Conservation (phyloP, 92 coral and sea anemone genomes). For the Zoanthus sociatus region DNA sequence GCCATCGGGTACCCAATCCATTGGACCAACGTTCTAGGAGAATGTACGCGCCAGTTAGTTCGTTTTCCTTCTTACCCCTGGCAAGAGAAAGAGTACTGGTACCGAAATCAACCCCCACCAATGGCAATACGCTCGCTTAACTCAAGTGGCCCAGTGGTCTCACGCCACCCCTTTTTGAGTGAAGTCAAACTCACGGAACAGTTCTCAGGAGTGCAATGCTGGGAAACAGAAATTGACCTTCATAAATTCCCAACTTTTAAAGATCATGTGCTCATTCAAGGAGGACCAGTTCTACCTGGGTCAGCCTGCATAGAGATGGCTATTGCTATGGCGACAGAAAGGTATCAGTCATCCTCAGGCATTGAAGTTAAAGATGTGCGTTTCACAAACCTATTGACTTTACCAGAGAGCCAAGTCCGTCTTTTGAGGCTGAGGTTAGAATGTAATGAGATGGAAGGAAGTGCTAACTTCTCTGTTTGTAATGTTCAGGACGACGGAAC, state of each 20-base stretch:
- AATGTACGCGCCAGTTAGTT: slow-evolving; percentile 62
- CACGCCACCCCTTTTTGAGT: slow-evolving; percentile 72
- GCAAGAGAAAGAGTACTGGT: slow-evolving; percentile 81
- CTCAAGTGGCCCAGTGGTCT: not conserved
- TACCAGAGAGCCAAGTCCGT: slow-evolving; percentile 76
- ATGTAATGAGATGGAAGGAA: slow-evolving; percentile 28
- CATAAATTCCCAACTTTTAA: slow-evolving; percentile 70
- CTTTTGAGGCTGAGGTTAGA: slow-evolving; percentile 66
- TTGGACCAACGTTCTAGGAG: slow-evolving; percentile 70
- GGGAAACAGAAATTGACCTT: slow-evolving; percentile 89
- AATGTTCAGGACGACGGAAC: slow-evolving; percentile 8
- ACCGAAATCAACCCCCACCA: slow-evolving; percentile 61
- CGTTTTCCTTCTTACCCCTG: slow-evolving; percentile 86
- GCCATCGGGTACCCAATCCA: slow-evolving; percentile 72
- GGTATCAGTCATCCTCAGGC: slow-evolving; percentile 50
- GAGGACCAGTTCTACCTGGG: slow-evolving; percentile 87
- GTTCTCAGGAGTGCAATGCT: slow-evolving; percentile 79
- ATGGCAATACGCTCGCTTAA: slow-evolving; percentile 54
- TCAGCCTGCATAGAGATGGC: slow-evolving; percentile 90
- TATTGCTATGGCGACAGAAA: slow-evolving; percentile 82
- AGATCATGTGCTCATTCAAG: slow-evolving; percentile 83
- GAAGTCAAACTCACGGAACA: slow-evolving; percentile 63
- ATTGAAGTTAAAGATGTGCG: slow-evolving; percentile 67
- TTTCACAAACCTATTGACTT: slow-evolving; percentile 77
- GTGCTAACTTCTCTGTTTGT: slow-evolving; percentile 54